phyloP scores from a whole-genome alignment of 2,113 vertebrate species.

The Engystomops pustulosus region DNA sequence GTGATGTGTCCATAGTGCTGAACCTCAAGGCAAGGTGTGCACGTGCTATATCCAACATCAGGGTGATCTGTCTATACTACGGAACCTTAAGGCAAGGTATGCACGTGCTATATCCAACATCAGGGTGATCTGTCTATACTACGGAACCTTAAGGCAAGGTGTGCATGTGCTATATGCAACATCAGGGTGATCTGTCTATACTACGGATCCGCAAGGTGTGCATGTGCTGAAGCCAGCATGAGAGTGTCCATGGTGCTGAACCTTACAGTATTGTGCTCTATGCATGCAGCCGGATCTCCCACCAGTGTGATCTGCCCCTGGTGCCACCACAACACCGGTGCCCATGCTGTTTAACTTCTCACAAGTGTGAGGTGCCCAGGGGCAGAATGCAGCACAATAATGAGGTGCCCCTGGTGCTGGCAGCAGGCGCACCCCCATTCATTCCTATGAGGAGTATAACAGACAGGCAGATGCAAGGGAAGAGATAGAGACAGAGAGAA shows the following conservation, averaged over 20 bases:
- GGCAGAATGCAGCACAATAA: no score
- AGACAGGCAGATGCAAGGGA: conserved; percentile 29
- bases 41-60: no score
- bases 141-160: no score
- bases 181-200: not conserved
- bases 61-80: not conserved
- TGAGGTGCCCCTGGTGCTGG: not conserved
- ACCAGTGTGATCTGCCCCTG: not conserved
- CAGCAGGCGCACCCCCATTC: conserved; percentile 18
- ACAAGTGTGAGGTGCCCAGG: not conserved
- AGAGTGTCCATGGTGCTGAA: not conserved
- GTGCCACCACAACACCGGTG: no score
- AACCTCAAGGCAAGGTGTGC: no score
- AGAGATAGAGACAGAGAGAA: conserved; percentile 5
- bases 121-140: no score
- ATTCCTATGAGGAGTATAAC: not conserved
- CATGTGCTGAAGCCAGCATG: not conserved
- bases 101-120: no score
- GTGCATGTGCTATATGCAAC: not conserved
- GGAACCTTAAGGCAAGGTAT: no score
- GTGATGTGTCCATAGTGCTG: not conserved
- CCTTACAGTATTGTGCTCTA: not conserved
- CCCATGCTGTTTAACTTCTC: not conserved
- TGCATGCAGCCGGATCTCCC: not conserved
- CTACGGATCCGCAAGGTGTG: not conserved